Conservation (phyloP, 2,113 vertebrate genomes). For the Climacteris rufus region DNA sequence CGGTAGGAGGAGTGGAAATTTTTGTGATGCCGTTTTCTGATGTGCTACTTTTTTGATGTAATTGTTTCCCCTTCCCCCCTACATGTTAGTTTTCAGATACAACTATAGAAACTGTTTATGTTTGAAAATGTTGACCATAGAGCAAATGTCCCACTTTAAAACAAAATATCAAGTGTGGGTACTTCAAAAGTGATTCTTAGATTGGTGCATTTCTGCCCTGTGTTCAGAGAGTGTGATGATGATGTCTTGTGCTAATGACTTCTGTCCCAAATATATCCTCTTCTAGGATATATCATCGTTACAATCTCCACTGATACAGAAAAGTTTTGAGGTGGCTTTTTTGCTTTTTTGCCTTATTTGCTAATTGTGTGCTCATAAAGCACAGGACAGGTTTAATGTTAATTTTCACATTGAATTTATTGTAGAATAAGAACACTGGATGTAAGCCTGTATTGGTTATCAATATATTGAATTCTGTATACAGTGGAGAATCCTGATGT, state of each 20-base stretch:
- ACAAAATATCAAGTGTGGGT: neutral
- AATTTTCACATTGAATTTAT: neutral
- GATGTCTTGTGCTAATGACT: neutral
- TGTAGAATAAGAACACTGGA: neutral
- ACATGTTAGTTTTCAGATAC: neutral
- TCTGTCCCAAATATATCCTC: neutral
- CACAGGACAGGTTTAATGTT: neutral
- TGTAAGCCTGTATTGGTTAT: neutral
- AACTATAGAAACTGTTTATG: neutral
- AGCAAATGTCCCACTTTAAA: neutral
- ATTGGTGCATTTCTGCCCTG: neutral
- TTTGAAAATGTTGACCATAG: neutral
- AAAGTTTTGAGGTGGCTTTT: neutral
- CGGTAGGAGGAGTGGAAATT: neutral
- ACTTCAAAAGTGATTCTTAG: neutral
- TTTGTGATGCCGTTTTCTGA: neutral
- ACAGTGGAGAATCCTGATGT: neutral
- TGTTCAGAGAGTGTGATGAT: fast-evolving
- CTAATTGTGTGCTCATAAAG: neutral
- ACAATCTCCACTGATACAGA: neutral
- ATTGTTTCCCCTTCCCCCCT: neutral
- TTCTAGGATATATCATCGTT: neutral
- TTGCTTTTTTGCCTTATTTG: neutral
- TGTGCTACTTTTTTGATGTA: neutral
- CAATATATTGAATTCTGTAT: neutral